Base-by-base conservation (phyloP, 2,888 invertebrate genomes). In the Thymelicus acteon region DNA sequence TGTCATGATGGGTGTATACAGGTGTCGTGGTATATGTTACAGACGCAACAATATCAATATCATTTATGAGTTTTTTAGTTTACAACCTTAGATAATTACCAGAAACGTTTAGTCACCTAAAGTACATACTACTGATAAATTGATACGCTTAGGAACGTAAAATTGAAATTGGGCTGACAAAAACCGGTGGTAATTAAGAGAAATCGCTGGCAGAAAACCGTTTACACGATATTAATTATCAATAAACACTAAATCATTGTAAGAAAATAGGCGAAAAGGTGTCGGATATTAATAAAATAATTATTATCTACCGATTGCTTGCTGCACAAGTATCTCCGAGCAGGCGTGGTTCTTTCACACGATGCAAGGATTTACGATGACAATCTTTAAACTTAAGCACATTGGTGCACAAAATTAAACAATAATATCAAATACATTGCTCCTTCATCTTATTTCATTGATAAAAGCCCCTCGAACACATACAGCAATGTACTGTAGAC, bases 251-350 rank as follows among this genome's bases (percentile, higher is more conserved):
- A 86, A 88, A 90, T 90, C 86, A 87, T 75, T 72, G 73, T 66
- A 76, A 79, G 81, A 79, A 84, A 88, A 86, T 84, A 83, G 85
- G 82, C 83, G 83, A 88, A 89, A 87, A 89, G 85, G 86, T 87
- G 87, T 84, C 83, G 81, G 86, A 84, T 87, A 87, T 88, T 89
- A 92, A 90, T 91, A 89, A 89, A 91, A 90, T 91, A 88, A 91
- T 92, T 88, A 91, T 84, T 84, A 80, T 81, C 83, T 82, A 84
- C 84, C 81, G 87, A 89, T 85, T 85, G 86, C 84, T 78, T 80
- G 82, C 69, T 65, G 70, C 65, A 39, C 67, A 65, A 71, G 70
- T 65, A 64, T 70, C 63, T 70, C 37, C 48, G 39, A 48, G 65
- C 70, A 49, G 70, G 70, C 70, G 70, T 71, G 70, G 70, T 60